phyloP scores from a whole-genome alignment of 2,888 invertebrate species.

The Pollenia angustigena region DNA sequence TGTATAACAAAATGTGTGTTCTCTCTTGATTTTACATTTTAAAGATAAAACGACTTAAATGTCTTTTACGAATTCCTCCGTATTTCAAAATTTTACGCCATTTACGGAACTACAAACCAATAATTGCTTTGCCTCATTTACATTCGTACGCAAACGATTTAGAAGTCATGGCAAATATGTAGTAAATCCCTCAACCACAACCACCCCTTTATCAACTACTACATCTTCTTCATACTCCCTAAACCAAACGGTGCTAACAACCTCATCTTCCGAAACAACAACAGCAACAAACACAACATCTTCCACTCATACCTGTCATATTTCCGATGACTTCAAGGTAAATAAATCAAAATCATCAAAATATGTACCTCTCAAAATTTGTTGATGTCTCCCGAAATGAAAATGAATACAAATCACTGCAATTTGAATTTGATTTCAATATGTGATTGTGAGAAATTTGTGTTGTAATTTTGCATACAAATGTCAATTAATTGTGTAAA shows the following conservation, averaged over 20 bases:
- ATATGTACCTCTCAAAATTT: not conserved
- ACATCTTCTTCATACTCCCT: constrained; percentile 1
- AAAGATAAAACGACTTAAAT: constrained; percentile 21
- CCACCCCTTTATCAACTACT: not conserved
- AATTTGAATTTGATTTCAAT: constrained; percentile 45
- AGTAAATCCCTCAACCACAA: constrained; percentile 57
- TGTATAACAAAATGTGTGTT: not conserved
- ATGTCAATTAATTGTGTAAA: constrained; percentile 49
- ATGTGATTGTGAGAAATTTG: constrained; percentile 31
- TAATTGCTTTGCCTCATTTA: constrained; percentile 67
- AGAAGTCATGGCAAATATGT: constrained; percentile 71
- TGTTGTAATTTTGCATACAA: constrained; percentile 39
- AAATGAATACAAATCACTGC: constrained; percentile 16
- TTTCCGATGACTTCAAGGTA: constrained; percentile 62
- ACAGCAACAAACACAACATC: constrained; percentile 20
- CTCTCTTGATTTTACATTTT: no score
- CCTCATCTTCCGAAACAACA: constrained; percentile 40
- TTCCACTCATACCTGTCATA: constrained; percentile 40
- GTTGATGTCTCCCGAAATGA: not conserved
- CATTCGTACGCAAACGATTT: constrained; percentile 69
- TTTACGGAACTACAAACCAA: constrained; percentile 40
- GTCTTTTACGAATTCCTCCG: constrained; percentile 54
- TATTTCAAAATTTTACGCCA: constrained; percentile 40
- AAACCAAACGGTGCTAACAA: constrained; percentile 58
- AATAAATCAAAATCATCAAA: constrained; percentile 47